Evolutionary conservation across 1,140 invertebrate species (phyloP).

Genomic region (Papilio polytes): DNA sequence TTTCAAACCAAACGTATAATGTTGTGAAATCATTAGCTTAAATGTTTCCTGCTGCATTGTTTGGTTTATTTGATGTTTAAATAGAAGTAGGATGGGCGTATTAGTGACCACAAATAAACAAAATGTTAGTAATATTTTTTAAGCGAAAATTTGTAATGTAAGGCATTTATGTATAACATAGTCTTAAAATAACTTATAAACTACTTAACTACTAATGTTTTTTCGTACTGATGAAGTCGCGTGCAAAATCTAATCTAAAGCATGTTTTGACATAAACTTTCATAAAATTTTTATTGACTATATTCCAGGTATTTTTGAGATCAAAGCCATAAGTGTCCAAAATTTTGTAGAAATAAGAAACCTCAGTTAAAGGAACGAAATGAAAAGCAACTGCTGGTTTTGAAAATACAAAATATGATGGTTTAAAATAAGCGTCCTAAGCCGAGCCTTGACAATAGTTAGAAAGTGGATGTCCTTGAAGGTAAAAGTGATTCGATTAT

Average conservation of each 20-base stretch:
- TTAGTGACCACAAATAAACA: too few relatives aligned
- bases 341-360: neutral
- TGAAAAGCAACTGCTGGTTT: neutral
- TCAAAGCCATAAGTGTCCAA: neutral
- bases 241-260: too few relatives aligned
- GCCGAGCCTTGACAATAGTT: constrained; percentile 39
- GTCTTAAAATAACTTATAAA: too few relatives aligned
- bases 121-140: too few relatives aligned
- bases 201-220: too few relatives aligned
- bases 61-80: neutral
- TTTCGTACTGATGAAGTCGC: too few relatives aligned
- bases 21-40: neutral
- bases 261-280: too few relatives aligned
- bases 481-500: constrained; percentile 57
- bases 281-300: too few relatives aligned
- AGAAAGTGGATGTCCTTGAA: constrained; percentile 62
- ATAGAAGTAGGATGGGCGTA: too few relatives aligned
- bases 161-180: too few relatives aligned
- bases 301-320: too few relatives aligned
- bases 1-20: neutral
- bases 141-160: too few relatives aligned
- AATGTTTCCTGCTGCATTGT: neutral
- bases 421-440: neutral
- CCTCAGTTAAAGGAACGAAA: neutral
- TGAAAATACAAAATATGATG: neutral